Evolutionary conservation across 2,797 vertebrate species (phyloP), one percentile per base, ranked within the genome.

Genomic region (Hylomyscus alleni): DNA sequence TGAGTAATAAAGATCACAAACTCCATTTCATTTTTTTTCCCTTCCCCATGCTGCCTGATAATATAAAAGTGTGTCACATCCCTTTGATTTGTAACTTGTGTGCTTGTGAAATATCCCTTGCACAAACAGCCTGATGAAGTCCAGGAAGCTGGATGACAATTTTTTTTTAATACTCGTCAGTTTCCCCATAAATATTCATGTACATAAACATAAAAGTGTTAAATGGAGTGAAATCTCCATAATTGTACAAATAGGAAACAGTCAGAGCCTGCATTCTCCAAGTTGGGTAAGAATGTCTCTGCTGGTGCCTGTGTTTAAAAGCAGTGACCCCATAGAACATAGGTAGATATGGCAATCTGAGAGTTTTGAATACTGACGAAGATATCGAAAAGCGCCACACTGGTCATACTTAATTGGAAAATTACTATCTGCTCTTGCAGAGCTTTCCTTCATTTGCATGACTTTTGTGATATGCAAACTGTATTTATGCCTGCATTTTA

Each of bases 321-420:
- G 93, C 94, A 97, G 96, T 98, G 94, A 96, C 97, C 94, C 95
- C 96, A 95, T 95, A 96, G 97, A 2, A 0, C 75, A 56, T 85
- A 97, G 96, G 96, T 40, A 97, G 77, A 47, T 22, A 95, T 97
- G 90, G 82, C 93, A 97, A 97, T 98, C 98, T 60, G 86, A 98
- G 87, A 96, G 92, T 89, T 97, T 96, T 95, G 83, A 98, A 97
- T 98, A 90, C 89, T 91, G 85, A 95, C 95, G 95, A 97, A 97
- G 84, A 93, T 98, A 98, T 98, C 97, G 98, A 97, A 98, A 98
- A 98, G 97, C 89, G 87, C 83, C 97, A 97, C 93, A 92, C 95
- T 97, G 97, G 96, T 98, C 96, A 96, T 69, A 93, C 90, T 81
- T 97, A 98, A 98, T 98, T 98, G 97, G 98, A 98, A 98, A 98